phyloP scores from a whole-genome alignment of 1,140 invertebrate species.

The Amyelois transitella region DNA sequence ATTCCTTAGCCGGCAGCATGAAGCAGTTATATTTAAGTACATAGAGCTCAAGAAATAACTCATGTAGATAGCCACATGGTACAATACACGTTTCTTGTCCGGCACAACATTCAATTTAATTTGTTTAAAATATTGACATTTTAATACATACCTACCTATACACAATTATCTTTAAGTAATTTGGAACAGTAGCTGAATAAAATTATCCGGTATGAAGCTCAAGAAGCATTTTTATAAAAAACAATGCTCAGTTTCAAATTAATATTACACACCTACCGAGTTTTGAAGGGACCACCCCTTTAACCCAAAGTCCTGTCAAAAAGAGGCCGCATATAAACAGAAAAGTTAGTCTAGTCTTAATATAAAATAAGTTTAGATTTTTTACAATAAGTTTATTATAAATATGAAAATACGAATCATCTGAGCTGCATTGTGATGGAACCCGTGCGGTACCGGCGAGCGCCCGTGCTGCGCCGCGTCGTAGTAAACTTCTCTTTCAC shows the following conservation, averaged over 20 bases:
- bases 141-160: background rate
- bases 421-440: slow-evolving; percentile 69
- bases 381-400: slow-evolving; percentile 64
- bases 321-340: slow-evolving; percentile 12
- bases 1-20: too few species aligned
- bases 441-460: slow-evolving; percentile 26
- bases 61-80: too few species aligned
- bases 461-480: slow-evolving; percentile 11
- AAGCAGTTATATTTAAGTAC: too few species aligned
- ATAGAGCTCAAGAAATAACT: too few species aligned
- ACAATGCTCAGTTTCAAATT: background rate
- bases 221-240: background rate
- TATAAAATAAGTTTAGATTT: slow-evolving; percentile 65
- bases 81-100: background rate
- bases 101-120: background rate
- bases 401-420: slow-evolving; percentile 56
- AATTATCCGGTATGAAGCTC: background rate
- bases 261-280: slow-evolving; percentile 5
- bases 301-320: slow-evolving; percentile 10
- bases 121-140: background rate
- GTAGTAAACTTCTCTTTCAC: slow-evolving; percentile 30
- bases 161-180: background rate
- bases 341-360: slow-evolving; percentile 47
- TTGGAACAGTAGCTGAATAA: background rate
- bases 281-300: slow-evolving; percentile 19